Conservation (phyloP, 1,140 invertebrate genomes). For the Heliconius himera region DNA sequence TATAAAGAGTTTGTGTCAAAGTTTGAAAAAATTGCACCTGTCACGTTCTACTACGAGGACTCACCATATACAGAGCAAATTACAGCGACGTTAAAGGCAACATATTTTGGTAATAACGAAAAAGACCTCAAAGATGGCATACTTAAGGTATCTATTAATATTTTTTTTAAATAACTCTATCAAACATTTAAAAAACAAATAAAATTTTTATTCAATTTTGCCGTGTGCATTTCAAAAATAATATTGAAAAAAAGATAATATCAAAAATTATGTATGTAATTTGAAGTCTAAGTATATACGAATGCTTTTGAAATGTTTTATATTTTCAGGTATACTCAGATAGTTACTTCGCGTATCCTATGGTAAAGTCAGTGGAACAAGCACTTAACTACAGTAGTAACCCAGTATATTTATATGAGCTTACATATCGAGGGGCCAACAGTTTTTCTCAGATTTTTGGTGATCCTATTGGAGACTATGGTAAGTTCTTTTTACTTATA, state of each 20-base stretch:
- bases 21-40: constrained; percentile 83
- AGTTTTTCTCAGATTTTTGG: constrained; percentile 88
- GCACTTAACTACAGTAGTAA: constrained; percentile 72
- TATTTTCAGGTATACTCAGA: constrained; percentile 85
- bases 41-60: constrained; percentile 84
- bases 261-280: too few relatives aligned
- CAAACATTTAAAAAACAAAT: too few relatives aligned
- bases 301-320: neutral
- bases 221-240: too few relatives aligned
- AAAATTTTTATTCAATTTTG: too few relatives aligned
- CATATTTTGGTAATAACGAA: constrained; percentile 30
- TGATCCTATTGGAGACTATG: constrained; percentile 83
- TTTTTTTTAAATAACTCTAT: neutral
- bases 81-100: constrained; percentile 48
- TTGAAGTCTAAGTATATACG: too few relatives aligned
- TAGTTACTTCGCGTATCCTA: constrained; percentile 85
- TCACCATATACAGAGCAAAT: constrained; percentile 75
- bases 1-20: constrained; percentile 82
- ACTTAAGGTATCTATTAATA: constrained; percentile 42
- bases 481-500: constrained; percentile 48
- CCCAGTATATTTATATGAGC: constrained; percentile 85
- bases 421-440: constrained; percentile 84
- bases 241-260: too few relatives aligned
- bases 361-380: constrained; percentile 82
- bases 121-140: constrained; percentile 45